Conservation (phyloP, 2,797 vertebrate species). For the Peromyscus aztecus region DNA sequence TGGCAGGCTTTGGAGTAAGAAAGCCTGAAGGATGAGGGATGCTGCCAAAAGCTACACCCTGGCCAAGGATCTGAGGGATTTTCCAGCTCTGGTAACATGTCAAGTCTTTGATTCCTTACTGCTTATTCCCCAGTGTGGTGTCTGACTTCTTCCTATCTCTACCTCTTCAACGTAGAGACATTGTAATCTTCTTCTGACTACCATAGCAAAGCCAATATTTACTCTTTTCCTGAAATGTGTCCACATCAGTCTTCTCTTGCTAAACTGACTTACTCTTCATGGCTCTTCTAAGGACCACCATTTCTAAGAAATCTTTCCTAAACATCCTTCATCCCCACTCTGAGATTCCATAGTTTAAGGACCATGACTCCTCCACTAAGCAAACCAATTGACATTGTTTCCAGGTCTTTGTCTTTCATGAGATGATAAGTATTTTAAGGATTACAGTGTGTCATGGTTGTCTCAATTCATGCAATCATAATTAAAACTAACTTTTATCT, state of each 20-base stretch:
- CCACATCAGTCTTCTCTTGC: not conserved
- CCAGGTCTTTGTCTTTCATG: not conserved
- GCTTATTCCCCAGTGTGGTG: not conserved
- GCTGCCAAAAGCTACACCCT: not conserved
- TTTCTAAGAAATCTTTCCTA: constrained; percentile 11
- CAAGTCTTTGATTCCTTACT: not conserved
- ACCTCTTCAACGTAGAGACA: not conserved
- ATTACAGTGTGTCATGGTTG: not conserved
- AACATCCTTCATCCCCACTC: not conserved
- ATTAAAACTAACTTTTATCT: constrained; percentile 42
- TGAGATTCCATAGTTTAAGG: not conserved
- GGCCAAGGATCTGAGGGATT: not conserved
- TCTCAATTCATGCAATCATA: constrained; percentile 29
- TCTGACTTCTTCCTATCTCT: not conserved
- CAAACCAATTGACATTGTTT: constrained; percentile 29
- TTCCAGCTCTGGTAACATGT: not conserved
- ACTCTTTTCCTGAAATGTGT: constrained; percentile 14
- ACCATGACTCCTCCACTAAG: constrained; percentile 6
- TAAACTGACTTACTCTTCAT: constrained; percentile 45
- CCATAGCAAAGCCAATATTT: not conserved
- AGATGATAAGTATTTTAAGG: constrained; percentile 37
- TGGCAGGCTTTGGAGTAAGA: not conserved
- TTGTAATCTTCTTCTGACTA: constrained; percentile 3
- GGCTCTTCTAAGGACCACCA: constrained; percentile 2
- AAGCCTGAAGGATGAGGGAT: not conserved